Evolutionary conservation across 2,113 vertebrate genomes (phyloP).

Genomic region (Eretmochelys imbricata): DNA sequence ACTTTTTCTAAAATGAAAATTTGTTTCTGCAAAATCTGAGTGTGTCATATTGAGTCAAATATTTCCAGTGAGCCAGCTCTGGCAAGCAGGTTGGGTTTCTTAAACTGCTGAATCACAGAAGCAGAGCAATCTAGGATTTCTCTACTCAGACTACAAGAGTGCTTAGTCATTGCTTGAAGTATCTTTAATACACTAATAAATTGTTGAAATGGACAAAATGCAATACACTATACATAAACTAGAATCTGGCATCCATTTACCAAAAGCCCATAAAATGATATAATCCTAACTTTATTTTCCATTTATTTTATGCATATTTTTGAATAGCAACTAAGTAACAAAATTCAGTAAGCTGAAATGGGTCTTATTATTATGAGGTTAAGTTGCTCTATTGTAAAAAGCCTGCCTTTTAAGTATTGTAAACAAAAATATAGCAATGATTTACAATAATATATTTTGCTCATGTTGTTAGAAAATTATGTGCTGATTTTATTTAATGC

Average conservation of each 20-base stretch:
- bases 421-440: constrained; percentile 23
- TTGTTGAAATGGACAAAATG: neutral
- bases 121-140: neutral
- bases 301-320: neutral
- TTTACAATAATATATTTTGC: neutral
- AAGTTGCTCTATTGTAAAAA: neutral
- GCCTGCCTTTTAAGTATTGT: neutral
- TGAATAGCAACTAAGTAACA: neutral
- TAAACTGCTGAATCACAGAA: neutral
- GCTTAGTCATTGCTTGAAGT: neutral
- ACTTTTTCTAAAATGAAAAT: neutral
- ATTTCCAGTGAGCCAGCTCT: neutral
- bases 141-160: neutral
- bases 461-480: constrained; percentile 44
- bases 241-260: neutral
- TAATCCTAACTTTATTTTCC: neutral
- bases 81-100: neutral
- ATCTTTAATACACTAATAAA: neutral
- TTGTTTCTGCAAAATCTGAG: constrained; percentile 1
- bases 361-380: neutral
- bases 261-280: neutral
- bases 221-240: neutral
- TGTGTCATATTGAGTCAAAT: neutral
- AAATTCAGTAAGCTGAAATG: neutral
- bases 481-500: constrained; percentile 47